Conservation (phyloP, 2,888 invertebrate genomes). For the Orgyia antiqua region DNA sequence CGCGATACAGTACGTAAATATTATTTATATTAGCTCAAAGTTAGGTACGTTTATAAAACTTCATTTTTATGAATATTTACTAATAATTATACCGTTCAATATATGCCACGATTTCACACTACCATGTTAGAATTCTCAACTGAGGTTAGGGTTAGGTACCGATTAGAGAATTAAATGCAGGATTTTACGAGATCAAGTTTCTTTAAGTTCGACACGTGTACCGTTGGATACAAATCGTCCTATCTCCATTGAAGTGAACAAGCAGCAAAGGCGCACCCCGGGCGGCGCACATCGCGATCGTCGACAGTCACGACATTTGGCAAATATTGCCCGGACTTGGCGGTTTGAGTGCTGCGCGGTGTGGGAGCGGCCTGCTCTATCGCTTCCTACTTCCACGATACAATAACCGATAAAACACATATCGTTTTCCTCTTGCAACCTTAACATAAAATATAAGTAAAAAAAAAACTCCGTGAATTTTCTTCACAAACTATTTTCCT, state of each 20-base stretch:
- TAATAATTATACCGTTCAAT: too few species aligned
- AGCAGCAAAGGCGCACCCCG: constrained; percentile 60
- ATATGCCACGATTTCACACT: too few species aligned
- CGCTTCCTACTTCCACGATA: constrained; percentile 68
- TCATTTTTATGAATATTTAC: too few species aligned
- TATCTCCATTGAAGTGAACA: constrained; percentile 63
- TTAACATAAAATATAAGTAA: constrained; percentile 7
- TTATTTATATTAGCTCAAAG: too few species aligned
- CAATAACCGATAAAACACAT: constrained; percentile 45
- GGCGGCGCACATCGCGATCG: constrained; percentile 74
- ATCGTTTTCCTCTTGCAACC: constrained; percentile 30
- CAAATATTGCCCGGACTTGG: constrained; percentile 69
- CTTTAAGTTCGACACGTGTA: constrained; percentile 61
- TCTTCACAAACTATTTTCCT: too few species aligned
- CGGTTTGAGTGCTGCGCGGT: constrained; percentile 46
- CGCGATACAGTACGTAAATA: too few species aligned
- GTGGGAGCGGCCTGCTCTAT: constrained; percentile 72
- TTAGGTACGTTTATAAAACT: too few species aligned
- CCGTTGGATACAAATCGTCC: constrained; percentile 68
- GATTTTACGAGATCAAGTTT: constrained; percentile 44
- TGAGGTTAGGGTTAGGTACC: constrained; percentile 28
- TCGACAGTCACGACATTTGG: constrained; percentile 75
- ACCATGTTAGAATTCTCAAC: too few species aligned
- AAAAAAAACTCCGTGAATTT: too few species aligned
- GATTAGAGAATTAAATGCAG: constrained; percentile 45